Evolutionary conservation across 2,888 invertebrate genomes (phyloP), one percentile per base, ranked within the genome.

Genomic region (Endotricha flammealis): DNA sequence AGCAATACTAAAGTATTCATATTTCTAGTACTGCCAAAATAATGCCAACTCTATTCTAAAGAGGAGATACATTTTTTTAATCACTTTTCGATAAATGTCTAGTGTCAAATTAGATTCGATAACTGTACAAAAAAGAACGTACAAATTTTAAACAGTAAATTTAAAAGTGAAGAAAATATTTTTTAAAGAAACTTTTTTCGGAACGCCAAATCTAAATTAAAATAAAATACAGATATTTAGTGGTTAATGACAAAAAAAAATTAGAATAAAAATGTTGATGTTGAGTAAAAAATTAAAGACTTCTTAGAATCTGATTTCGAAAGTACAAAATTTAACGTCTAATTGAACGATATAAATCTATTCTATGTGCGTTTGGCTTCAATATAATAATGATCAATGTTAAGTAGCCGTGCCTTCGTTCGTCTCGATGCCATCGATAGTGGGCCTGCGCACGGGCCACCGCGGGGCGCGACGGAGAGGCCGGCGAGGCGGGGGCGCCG

Each of bases 1-100:
- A 86, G 86, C 86, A 85, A 86, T 86, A 86, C 81, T 85, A 85
- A 85, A 82, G 79, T 85, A 83, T 85, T 83, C 72, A 81, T 85
- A 74, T 85, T 71, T 82, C 78, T 83, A 83, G 83, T 82, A 82
- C 82, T 86, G 86, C 85, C 86, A 85, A 85, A 80, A 72, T 69
- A 69, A 77, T 82, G 85, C 86, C 85, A 83, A 85, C 85, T 77
- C 78, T 86, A 83, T 82, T 81, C 70, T 81, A 74, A 76, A 74
- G 57, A 64, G 65, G 57, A 63, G 58, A 65, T 65, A 65, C 75
- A 69, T 78, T 81, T 79, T 77, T 73, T 24, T 64, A 66, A 78
- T 73, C 75, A 82, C 65, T 80, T 82, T 83, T 82, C 77, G 76
- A 78, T 73, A 66, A 75, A 67, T 76, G 68, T 80, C 77, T 83